Evolutionary conservation across 2,888 invertebrate species (phyloP).

Genomic region (Belgica antarctica): DNA sequence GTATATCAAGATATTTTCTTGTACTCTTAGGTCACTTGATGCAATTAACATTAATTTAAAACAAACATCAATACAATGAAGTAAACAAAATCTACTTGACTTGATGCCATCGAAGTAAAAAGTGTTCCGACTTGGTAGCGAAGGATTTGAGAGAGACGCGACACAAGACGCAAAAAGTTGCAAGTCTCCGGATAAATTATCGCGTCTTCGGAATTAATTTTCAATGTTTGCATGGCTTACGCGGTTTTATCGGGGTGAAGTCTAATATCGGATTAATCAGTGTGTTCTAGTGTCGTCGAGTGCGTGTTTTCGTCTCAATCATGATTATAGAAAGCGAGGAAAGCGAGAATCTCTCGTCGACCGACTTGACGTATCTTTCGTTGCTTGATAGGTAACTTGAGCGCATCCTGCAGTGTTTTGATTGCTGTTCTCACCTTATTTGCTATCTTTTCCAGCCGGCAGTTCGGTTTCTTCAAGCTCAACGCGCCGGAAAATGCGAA

Average conservation of each 20-base stretch:
- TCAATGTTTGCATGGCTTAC: constrained; percentile 9
- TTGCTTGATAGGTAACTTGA: constrained; percentile 30
- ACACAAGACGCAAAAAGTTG: neutral
- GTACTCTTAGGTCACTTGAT: too few species aligned
- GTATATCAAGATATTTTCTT: too few species aligned
- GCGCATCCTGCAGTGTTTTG: neutral
- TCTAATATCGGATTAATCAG: too few species aligned
- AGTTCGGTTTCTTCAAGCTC: constrained; percentile 85
- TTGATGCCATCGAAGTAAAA: too few species aligned
- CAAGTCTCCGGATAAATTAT: neutral
- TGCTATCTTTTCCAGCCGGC: constrained; percentile 66
- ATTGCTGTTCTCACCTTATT: too few species aligned
- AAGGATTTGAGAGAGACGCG: neutral
- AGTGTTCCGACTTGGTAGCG: too few species aligned
- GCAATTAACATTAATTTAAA: too few species aligned
- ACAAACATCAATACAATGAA: too few species aligned
- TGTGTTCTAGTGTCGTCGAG: constrained; percentile 23
- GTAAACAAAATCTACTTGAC: too few species aligned
- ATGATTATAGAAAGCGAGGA: constrained; percentile 42
- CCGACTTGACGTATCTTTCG: constrained; percentile 24
- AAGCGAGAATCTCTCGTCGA: constrained; percentile 39
- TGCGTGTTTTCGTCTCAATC: neutral
- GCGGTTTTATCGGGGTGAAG: neutral
- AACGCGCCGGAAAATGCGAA: constrained; percentile 76
- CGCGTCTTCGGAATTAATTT: neutral